A percentile compares a stretch with the other conserved stretches of the same genome.
These are phyloP conservation scores for Orestias chungarensis DNA, from an alignment of 2,797 vertebrate species.

Conservation along the genomic window DNA sequence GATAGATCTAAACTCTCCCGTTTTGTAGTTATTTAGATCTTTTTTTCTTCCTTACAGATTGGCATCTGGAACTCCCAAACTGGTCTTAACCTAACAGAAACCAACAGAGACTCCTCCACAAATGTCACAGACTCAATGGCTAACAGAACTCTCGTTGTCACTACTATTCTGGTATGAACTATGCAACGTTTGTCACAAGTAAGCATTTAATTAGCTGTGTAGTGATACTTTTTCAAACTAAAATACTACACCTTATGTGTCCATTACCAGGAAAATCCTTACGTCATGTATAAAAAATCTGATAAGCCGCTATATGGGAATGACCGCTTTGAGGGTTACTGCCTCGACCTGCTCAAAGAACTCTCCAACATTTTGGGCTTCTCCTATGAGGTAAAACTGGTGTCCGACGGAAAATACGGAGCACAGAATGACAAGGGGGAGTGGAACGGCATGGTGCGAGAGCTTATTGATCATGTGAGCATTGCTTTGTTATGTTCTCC, in stretches of 20 bases:
- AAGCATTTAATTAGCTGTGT: background rate
- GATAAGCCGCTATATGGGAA: constrained; percentile 97
- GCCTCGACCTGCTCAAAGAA: constrained; percentile 95
- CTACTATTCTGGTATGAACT: constrained; percentile 90
- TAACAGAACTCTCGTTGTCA: constrained; percentile 95
- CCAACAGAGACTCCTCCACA: constrained; percentile 85
- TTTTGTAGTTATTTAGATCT: constrained; percentile 19
- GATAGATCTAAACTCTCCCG: background rate
- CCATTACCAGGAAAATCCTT: constrained; percentile 91
- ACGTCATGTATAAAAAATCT: constrained; percentile 98
- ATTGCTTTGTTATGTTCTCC: background rate
- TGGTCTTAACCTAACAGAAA: constrained; percentile 95
- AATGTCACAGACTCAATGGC: constrained; percentile 93
- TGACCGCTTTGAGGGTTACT: constrained; percentile 97
- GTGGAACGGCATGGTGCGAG: constrained; percentile 99
- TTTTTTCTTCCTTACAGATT: constrained; percentile 78
- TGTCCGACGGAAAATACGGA: constrained; percentile 96
- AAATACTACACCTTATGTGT: constrained; percentile 7
- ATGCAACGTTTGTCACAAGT: too few relatives aligned
- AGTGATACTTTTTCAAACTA: background rate
- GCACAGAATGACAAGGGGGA: constrained; percentile 98
- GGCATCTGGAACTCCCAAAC: constrained; percentile 96
- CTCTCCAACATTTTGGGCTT: constrained; percentile 96
- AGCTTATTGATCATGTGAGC: constrained; percentile 98
- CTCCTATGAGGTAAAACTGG: constrained; percentile 95